A percentile compares a stretch with the other conserved stretches of the same genome.
These are phyloP conservation scores for Heterodera schachtii DNA, from an alignment of 1,140 invertebrate genomes.

Conservation along the genomic window DNA sequence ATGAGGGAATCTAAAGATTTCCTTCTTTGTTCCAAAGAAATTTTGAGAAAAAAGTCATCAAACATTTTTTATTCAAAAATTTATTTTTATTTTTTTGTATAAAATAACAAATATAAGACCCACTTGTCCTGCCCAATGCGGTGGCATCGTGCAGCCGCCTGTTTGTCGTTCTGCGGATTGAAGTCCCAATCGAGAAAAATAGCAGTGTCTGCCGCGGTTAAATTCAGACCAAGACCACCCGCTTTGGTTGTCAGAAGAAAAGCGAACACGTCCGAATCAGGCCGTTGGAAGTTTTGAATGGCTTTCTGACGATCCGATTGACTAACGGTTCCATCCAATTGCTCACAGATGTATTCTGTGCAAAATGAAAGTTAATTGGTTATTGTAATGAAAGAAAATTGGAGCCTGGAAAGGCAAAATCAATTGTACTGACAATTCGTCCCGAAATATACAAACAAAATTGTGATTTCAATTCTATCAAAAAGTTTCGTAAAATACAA, in stretches of 20 bases:
- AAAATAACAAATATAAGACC: constrained; percentile 37
- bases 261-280: constrained; percentile 34
- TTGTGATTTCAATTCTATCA: no score
- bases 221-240: constrained; percentile 67
- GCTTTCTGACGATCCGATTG: constrained; percentile 22
- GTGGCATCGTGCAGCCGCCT: constrained; percentile 67
- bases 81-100: no score
- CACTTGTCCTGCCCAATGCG: constrained; percentile 68
- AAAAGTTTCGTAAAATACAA: no score
- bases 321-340: constrained; percentile 23
- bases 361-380: neutral
- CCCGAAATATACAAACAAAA: no score
- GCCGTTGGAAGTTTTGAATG: constrained; percentile 39
- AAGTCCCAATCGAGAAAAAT: constrained; percentile 68
- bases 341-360: constrained; percentile 21
- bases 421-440: no score
- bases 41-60: no score
- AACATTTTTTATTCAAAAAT: no score
- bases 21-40: no score
- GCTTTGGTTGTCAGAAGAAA: constrained; percentile 39
- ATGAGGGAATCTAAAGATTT: no score
- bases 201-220: constrained; percentile 68
- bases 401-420: no score
- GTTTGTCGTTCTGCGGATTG: constrained; percentile 69
- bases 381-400: neutral